Conservation (phyloP, 2,797 vertebrate genomes). For the Allobates femoralis region DNA sequence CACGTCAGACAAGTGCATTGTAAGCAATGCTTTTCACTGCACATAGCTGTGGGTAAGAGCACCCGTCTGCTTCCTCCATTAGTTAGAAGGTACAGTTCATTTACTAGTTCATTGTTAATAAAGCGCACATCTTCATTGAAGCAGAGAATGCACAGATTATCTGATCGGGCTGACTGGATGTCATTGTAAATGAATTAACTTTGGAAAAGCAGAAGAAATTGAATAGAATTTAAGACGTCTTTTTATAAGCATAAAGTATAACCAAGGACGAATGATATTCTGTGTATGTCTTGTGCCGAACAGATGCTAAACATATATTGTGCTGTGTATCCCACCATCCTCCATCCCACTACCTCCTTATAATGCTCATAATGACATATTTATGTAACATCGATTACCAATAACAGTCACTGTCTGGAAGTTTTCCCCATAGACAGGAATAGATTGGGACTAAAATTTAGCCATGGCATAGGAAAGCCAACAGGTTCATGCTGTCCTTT, state of each 20-base stretch:
- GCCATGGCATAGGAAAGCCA: too few species aligned
- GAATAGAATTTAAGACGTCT: conserved; percentile 20
- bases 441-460: too few species aligned
- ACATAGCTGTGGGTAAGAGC: conserved; percentile 13
- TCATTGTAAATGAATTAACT: conserved; percentile 18
- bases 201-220: background rate
- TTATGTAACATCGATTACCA: too few species aligned
- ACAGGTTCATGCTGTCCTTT: too few species aligned
- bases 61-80: conserved; percentile 19
- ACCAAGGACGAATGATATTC: background rate
- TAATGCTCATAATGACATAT: too few species aligned
- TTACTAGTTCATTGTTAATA: conserved; percentile 19
- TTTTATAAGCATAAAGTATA: background rate
- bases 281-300: background rate
- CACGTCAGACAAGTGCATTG: conserved; percentile 13
- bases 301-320: background rate
- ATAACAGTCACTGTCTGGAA: too few species aligned
- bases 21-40: background rate
- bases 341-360: too few species aligned
- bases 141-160: background rate
- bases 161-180: conserved; percentile 12
- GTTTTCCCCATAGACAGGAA: too few species aligned
- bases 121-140: conserved; percentile 9
- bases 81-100: conserved; percentile 5
- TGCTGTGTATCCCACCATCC: background rate